These are phyloP conservation scores for Eupithecia subfuscata DNA, from an alignment of 2,888 invertebrate genomes.

Conservation along the genomic window DNA sequence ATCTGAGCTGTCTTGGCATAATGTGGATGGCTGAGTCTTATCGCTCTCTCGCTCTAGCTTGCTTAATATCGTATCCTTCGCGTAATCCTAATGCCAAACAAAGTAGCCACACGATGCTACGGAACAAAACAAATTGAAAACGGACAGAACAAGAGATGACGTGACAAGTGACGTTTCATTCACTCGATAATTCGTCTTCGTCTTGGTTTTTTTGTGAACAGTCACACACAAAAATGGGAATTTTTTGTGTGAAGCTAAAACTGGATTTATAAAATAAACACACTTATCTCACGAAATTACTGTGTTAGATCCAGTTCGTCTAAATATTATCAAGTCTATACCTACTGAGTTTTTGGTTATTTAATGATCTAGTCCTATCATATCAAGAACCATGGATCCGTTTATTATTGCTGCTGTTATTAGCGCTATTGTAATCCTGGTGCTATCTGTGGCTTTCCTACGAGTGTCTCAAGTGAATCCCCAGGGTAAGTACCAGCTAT, in stretches of 20 bases:
- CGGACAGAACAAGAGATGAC: constrained; percentile 4
- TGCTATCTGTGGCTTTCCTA: constrained; percentile 67
- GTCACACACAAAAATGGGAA: background rate
- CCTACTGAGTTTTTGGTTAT: background rate
- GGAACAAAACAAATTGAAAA: background rate
- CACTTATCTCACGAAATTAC: background rate
- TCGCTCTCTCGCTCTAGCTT: background rate
- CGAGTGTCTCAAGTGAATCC: constrained; percentile 65
- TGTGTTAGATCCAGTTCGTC: background rate
- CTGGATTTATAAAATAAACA: background rate
- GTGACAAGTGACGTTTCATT: constrained; percentile 12
- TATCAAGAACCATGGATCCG: constrained; percentile 67
- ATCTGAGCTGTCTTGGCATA: background rate
- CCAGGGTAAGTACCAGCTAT: constrained; percentile 56
- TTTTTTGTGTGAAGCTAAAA: background rate
- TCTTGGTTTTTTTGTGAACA: background rate
- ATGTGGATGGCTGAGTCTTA: background rate
- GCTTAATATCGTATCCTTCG: background rate
- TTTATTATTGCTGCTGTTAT: constrained; percentile 76
- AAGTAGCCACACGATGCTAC: background rate
- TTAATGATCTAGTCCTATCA: background rate
- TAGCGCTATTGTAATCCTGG: constrained; percentile 69
- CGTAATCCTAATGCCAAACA: background rate
- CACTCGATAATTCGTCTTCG: background rate
- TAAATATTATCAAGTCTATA: background rate